Evolutionary conservation across 2,113 vertebrate species (phyloP).

Genomic region (Platysternon megacephalum): DNA sequence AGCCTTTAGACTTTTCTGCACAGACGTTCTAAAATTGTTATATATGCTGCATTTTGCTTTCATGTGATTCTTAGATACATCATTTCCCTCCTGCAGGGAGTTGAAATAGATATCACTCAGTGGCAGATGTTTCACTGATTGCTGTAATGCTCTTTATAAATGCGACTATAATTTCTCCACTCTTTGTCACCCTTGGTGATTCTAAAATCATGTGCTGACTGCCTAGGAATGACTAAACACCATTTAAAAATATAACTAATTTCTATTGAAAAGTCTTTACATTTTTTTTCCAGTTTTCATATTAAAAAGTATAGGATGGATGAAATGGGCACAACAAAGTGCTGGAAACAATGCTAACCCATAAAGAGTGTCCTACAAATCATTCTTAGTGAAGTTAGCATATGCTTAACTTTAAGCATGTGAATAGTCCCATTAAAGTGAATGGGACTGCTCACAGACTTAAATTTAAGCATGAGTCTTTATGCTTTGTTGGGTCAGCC

Average conservation of each 20-base stretch:
- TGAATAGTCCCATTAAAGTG: neutral
- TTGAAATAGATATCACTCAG: neutral
- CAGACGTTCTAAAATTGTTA: neutral
- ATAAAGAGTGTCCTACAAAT: neutral
- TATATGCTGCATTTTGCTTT: neutral
- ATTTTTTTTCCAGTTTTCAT: neutral
- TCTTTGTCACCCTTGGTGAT: neutral
- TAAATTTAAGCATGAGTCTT: neutral
- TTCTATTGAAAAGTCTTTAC: neutral
- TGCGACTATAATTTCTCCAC: constrained; percentile 29
- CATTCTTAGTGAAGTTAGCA: neutral
- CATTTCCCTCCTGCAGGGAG: neutral
- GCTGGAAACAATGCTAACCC: neutral
- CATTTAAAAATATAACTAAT: constrained; percentile 25
- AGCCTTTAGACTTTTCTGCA: neutral
- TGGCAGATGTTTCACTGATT: constrained; percentile 34
- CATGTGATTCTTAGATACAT: neutral
- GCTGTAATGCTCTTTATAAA: neutral
- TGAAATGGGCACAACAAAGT: neutral
- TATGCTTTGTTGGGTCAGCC: neutral
- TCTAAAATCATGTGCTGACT: constrained; percentile 28
- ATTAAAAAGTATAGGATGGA: neutral
- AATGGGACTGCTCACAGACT: neutral
- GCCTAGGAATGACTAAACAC: constrained; percentile 24
- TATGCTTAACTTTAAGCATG: neutral